A percentile compares a stretch with the other conserved stretches of the same genome.
phyloP scores from a whole-genome alignment of 2,113 vertebrate species.

The Poeciliopsis occidentalis region DNA sequence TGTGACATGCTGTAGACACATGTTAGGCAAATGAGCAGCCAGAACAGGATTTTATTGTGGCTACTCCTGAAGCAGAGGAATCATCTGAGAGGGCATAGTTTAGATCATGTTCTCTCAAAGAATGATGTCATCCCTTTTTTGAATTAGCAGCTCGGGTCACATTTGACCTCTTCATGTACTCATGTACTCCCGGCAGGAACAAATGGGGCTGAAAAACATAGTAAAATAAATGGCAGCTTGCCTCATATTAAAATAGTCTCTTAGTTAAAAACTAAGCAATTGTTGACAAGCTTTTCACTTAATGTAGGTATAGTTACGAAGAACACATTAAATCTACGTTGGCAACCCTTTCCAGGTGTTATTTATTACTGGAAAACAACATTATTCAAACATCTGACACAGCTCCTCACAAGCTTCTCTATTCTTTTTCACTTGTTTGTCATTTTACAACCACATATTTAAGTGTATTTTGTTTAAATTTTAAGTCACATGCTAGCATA shows the following conservation, averaged over 20 bases:
- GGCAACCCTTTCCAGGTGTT: background rate
- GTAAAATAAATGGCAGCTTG: too few relatives aligned
- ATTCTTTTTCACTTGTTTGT: background rate
- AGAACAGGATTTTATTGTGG: constrained; percentile 52
- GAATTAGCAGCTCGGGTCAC: constrained; percentile 46
- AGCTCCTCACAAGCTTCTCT: background rate
- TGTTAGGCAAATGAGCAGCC: constrained; percentile 20
- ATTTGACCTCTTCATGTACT: constrained; percentile 17
- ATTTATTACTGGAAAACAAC: background rate
- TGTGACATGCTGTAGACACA: constrained; percentile 12
- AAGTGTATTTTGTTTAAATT: background rate
- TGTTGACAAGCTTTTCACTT: background rate
- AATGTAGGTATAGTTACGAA: background rate
- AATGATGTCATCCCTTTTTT: constrained; percentile 56
- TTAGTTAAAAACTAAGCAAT: background rate
- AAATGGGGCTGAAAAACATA: background rate
- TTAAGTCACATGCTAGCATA: background rate
- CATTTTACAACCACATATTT: background rate
- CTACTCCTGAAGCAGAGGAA: constrained; percentile 32
- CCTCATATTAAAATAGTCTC: too few relatives aligned
- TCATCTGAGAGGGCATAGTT: constrained; percentile 41
- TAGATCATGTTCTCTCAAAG: constrained; percentile 57
- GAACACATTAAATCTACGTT: background rate
- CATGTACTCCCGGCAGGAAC: background rate
- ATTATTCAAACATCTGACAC: background rate